Percentiles rank a stretch among this genome's conserved stretches.
Conservation (phyloP, 2,888 invertebrate genomes). For the Andrena bicolor region DNA sequence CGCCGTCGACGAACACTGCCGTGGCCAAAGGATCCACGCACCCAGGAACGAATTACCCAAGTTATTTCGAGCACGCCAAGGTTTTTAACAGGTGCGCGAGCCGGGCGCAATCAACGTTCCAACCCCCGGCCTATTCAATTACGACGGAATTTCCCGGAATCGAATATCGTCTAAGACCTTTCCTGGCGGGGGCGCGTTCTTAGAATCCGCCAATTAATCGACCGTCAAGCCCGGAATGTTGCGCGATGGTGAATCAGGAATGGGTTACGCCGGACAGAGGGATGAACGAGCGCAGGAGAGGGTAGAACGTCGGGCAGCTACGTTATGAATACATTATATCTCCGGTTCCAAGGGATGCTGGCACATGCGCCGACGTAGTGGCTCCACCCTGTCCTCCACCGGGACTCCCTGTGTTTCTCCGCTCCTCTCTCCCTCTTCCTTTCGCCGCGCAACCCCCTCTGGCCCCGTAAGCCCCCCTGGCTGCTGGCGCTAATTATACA, state of each 20-base stretch:
- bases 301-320: conserved; percentile 70
- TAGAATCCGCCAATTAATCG: conserved; percentile 66
- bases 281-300: conserved; percentile 55
- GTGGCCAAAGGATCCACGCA: background rate
- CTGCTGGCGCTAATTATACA: conserved; percentile 82
- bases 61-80: conserved; percentile 23
- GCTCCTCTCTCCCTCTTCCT: conserved; percentile 36
- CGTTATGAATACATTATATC: conserved; percentile 84
- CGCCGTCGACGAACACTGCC: background rate
- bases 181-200: conserved; percentile 45
- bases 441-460: background rate
- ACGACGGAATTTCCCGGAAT: conserved; percentile 44
- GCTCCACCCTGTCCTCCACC: conserved; percentile 81
- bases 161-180: conserved; percentile 51
- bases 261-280: conserved; percentile 60
- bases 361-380: conserved; percentile 82
- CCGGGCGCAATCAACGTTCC: conserved; percentile 45
- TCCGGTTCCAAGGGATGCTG: conserved; percentile 80
- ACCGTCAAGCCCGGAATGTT: conserved; percentile 59
- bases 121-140: conserved; percentile 43
- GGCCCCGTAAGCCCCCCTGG: conserved; percentile 44
- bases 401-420: conserved; percentile 63
- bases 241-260: conserved; percentile 65
- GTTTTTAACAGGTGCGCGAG: conserved; percentile 41
- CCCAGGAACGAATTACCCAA: conserved; percentile 30